Evolutionary conservation across 2,797 vertebrate genomes (phyloP), one percentile per base, ranked within the genome.

Genomic region (Malurus splendens): DNA sequence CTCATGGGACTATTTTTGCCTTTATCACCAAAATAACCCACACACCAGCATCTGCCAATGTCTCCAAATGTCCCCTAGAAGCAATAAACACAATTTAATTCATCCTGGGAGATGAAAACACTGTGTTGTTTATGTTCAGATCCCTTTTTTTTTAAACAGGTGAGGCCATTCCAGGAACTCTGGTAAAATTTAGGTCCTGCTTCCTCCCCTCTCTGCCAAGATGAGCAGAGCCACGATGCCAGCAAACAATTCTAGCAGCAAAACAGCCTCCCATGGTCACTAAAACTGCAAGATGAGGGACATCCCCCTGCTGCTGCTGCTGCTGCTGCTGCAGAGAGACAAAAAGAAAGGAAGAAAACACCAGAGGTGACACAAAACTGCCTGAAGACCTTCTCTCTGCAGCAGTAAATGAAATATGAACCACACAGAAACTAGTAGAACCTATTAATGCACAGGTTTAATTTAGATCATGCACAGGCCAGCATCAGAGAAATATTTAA

Each of bases 201-300:
- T 70, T 85, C 20, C 8, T 56, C 16, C 4, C 5, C 8, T 59
- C 4, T 59, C 22, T 57, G 22, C 19, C 25, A 60, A 38, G 20
- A 12, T 36, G 10, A 36, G 36, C 36, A 36, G 36, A 60, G 51
- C 10, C 16, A 10, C 6, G 24, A 48, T 20, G 9, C 3, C 17
- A 55, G 45, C 41, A 89, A 72, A 61, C 18, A 19, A 4, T 5
- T 4, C 9, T 18, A 57, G 24, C n/a, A 24, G 11, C 44, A 45
- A n/a, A 72, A 22, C 8, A 33, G 9, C 8, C 20, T 55, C 4
- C 0, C 3, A 2, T 20, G 41, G 28, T 30, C 28, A 12, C 13
- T 25, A 13, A 59, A 24, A 22, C 27, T 71, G 57, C 24, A 64
- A 27, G 50, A 28, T 44, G n/a, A n/a, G 14, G 45, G 33, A 48